Base-by-base conservation (phyloP, 2,888 invertebrate genomes). In the Tachina fera region DNA sequence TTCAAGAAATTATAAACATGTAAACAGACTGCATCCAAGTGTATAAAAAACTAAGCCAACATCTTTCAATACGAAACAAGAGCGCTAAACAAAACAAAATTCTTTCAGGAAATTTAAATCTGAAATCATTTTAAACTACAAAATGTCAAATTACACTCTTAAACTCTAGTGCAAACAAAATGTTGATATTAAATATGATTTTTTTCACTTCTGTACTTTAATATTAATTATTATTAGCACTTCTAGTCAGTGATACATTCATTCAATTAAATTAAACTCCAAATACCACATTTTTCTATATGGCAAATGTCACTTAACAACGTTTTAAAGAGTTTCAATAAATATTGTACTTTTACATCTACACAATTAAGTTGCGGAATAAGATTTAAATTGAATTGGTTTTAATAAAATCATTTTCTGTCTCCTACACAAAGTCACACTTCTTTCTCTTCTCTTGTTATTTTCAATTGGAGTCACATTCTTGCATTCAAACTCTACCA, bases 231-330 rank as follows among this genome's bases (percentile, higher is more conserved):
- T 56, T 63, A 71, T 79, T 79, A 65, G 58, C 56, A 79, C 63
- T 72, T 47, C 11, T 47, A 56, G 53, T 49, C 14, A 71, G 43
- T 53, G 43, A 51, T 39, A 78, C 60, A 13, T 77, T 77, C 60
- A 13, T 77, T 77, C 78, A 61, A 78, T 71, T 71, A 56, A 79
- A 79, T 58, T n/a, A 65, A 72, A 72, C 39, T 56, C 49, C 58
- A 84, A 83, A 84, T 84, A 71, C 61, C 81, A 78, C 70, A 82
- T 70, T 78, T 70, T 78, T 49, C 61, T 78, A 74, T 76, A 65
- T 75, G 67, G 68, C 81, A 85, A 85, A 85, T 85, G 85, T 85
- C 85, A 85, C 45, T 63, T 82, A 47, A 70, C 53, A 70, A 70
- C 61, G 39, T 47, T 81, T n/a, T 49, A 71, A 80, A 60, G 41